These are phyloP conservation scores for Kryptopterus vitreolus DNA, from an alignment of 2,797 vertebrate species.

Conservation along the genomic window DNA sequence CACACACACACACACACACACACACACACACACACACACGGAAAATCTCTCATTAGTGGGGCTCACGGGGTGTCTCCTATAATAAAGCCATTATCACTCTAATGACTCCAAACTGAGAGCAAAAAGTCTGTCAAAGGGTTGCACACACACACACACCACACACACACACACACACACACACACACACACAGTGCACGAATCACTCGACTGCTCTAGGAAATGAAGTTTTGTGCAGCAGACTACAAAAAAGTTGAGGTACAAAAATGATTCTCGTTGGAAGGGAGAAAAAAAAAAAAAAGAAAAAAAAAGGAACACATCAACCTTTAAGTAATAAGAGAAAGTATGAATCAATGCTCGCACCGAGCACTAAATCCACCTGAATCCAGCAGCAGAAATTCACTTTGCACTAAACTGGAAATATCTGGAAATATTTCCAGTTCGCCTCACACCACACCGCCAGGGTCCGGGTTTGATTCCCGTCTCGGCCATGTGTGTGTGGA, in stretches of 20 bases:
- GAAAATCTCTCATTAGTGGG: conserved; percentile 54
- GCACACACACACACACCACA: neutral
- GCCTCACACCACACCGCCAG: no score
- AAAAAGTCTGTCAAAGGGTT: conserved; percentile 61
- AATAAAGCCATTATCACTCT: conserved; percentile 75
- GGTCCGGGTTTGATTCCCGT: no score
- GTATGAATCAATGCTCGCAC: neutral
- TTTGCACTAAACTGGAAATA: neutral
- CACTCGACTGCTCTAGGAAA: conserved; percentile 2
- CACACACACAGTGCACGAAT: conserved; percentile 42
- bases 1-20: conserved; percentile 43
- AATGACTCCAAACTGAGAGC: conserved; percentile 67
- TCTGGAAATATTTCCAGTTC: no score
- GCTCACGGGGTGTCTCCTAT: conserved; percentile 65
- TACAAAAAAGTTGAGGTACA: neutral
- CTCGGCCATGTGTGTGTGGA: no score
- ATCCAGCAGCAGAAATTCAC: conserved; percentile 1
- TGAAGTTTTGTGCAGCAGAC: conserved; percentile 15
- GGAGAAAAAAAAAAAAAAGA: no score
- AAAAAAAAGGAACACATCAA: no score
- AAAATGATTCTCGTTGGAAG: neutral
- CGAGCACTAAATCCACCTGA: neutral
- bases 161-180: neutral
- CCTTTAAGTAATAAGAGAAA: neutral
- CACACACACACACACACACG: conserved; percentile 41